phyloP scores from a whole-genome alignment of 2,888 invertebrate genomes.

The Criorhina ranunculi region DNA sequence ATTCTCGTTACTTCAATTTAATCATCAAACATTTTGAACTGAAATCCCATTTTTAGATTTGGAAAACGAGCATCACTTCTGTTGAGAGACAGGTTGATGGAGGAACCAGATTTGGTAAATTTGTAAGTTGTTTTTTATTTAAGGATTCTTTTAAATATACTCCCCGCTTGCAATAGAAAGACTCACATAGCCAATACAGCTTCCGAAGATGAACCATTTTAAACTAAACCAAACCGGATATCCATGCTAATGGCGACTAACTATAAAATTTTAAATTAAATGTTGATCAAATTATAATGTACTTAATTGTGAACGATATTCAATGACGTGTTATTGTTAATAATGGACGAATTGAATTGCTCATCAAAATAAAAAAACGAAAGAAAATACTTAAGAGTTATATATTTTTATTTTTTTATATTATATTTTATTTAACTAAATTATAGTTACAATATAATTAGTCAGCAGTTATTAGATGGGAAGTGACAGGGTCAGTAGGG shows the following conservation, averaged over 20 bases:
- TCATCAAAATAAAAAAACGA: constrained; percentile 31
- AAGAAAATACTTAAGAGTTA: no score
- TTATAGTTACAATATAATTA: background rate
- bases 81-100: constrained; percentile 80
- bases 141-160: background rate
- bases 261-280: constrained; percentile 40
- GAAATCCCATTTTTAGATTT: constrained; percentile 78
- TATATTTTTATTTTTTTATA: background rate
- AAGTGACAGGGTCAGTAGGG: constrained; percentile 78
- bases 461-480: constrained; percentile 77
- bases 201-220: constrained; percentile 79
- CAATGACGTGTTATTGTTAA: constrained; percentile 49
- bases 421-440: background rate
- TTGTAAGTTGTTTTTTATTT: background rate
- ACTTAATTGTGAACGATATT: constrained; percentile 57
- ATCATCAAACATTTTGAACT: background rate
- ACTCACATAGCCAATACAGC: constrained; percentile 78
- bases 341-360: constrained; percentile 54
- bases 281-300: constrained; percentile 64
- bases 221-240: constrained; percentile 64
- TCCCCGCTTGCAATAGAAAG: constrained; percentile 76
- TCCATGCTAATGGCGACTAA: constrained; percentile 26
- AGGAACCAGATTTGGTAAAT: constrained; percentile 79
- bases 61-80: constrained; percentile 82
- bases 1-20: background rate